Evolutionary conservation across 1,140 invertebrate species (phyloP), one percentile per base, ranked within the genome.

Genomic region (Musca domestica): DNA sequence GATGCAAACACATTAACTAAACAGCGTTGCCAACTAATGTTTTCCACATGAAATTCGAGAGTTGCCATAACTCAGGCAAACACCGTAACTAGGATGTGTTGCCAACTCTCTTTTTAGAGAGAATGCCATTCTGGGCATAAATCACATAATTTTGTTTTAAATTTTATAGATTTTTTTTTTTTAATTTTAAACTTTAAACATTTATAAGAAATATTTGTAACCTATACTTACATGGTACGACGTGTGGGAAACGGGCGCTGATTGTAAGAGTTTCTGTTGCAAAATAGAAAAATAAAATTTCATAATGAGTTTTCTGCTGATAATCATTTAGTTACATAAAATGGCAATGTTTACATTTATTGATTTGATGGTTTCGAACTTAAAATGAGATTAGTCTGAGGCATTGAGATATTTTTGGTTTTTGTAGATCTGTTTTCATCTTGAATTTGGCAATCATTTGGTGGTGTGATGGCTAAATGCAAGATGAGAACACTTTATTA

Each of bases 201-300:
- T 41, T 41, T 17, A 14, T 51, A 23, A 0, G 51, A 19, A 30
- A 20, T 27, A 46, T n/a, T n/a, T n/a, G n/a, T n/a, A n/a, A n/a
- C n/a, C n/a, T 23, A 41, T 66, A 80, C 78, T 80, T 67, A 80
- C 78, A 80, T 80, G 76, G 78, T 80, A 80, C 78, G 78, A 73
- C 78, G 78, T 73, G 70, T 74, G 71, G 74, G 75, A 74, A 76
- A 78, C 72, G 75, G 76, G 75, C 75, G 78, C 74, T 80, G 77
- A 77, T 70, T 77, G 75, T 58, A 67, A 52, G 74, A 77, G 77
- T 58, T 78, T 78, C 76, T 78, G 73, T 72, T 73, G 48, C 9
- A 27, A 41, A 41, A 41, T 41, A 41, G 12, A 41, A 41, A 41
- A 12, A 9, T 30, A 9, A 4, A 41, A 5, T 7, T 41, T 41